Conservation (phyloP, 2,797 vertebrate genomes). For the Smutsia temminckii region DNA sequence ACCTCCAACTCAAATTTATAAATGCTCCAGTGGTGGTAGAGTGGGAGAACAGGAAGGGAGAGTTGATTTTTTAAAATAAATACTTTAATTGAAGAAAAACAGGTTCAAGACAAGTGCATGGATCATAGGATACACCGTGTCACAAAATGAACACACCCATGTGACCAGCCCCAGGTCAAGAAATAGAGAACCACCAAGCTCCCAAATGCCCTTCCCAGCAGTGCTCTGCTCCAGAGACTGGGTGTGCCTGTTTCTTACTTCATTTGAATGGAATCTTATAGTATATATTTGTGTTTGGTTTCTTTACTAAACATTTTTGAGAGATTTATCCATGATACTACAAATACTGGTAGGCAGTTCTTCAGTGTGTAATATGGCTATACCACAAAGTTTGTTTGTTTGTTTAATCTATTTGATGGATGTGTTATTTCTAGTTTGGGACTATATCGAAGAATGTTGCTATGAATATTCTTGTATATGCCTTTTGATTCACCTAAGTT, state of each 20-base stretch:
- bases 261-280: neutral
- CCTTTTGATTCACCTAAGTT: neutral
- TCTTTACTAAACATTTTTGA: neutral
- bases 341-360: neutral
- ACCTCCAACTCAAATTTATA: neutral
- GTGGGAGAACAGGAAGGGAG: neutral
- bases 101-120: neutral
- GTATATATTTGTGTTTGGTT: neutral
- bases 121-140: neutral
- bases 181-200: neutral
- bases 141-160: neutral
- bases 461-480: neutral
- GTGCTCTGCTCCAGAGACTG: no score
- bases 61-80: neutral
- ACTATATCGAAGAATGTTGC: neutral
- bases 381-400: slow-evolving; percentile 40
- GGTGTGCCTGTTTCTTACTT: neutral
- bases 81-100: slow-evolving; percentile 16
- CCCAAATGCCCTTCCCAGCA: neutral
- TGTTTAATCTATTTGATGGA: neutral
- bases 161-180: neutral
- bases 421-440: neutral
- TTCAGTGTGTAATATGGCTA: neutral
- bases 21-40: neutral
- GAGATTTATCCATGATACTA: neutral